Base-by-base conservation (phyloP, 2,888 invertebrate genomes). In the Anthoptus insignis region DNA sequence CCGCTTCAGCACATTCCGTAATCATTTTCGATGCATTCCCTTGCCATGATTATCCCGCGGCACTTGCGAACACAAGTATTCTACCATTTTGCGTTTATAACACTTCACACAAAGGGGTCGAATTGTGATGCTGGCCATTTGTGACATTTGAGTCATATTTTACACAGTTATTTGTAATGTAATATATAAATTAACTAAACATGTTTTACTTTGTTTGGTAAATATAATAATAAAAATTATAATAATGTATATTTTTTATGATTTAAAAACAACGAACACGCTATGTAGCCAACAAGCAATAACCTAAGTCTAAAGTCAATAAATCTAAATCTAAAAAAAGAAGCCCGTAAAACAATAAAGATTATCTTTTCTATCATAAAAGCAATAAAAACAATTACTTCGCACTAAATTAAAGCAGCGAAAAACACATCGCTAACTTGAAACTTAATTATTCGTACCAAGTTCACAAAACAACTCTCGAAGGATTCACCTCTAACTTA, bases 21-120 rank as follows among this genome's bases (percentile, higher is more conserved):
- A 91, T 91, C 87, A 92, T 92, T 91, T 92, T 91, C 89, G 89
- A 90, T 91, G 92, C 92, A 92, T 92, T 92, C 92, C 82, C 87
- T 83, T 86, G 88, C 86, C 84, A 90, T 90, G 92, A 92, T 92
- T 93, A 91, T 91, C 86, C 85, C 84, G 84, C 86, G 83, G 82
- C 85, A 87, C 85, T 86, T 80, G 82, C 75, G 76, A 83, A 85
- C 72, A 73, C 74, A 71, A 76, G 75, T 77, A 79, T 83, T 86
- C 82, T 81, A 81, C 82, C 78, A 80, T 81, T 86, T 81, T 82
- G 78, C 77, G 77, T 80, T 77, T 77, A 77, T 77, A 75, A 74
- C 77, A 71, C 74, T 70, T 68, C 68, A 70, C 73, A 73, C 72
- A 73, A 75, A 78, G 75, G 73, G 72, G 67, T 70, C 68, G 68